Conservation (phyloP, 1,140 invertebrate genomes). For the Heliconius eleuchia region DNA sequence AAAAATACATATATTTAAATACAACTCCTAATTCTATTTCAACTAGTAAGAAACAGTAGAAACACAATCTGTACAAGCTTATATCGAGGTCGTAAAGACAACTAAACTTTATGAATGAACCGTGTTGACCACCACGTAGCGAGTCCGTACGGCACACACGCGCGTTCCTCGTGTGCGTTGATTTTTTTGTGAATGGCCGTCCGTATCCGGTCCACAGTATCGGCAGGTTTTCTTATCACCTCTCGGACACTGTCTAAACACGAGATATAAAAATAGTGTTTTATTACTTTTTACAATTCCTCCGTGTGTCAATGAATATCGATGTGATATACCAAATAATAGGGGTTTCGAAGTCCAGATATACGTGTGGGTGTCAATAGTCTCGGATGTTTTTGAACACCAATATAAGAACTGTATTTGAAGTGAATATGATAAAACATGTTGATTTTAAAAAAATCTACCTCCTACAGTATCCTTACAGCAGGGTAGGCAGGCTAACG, state of each 20-base stretch:
- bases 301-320: conserved; percentile 59
- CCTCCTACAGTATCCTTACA: no score
- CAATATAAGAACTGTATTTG: conserved; percentile 66
- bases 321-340: conserved; percentile 67
- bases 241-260: conserved; percentile 77
- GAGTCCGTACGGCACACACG: conserved; percentile 18
- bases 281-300: conserved; percentile 76
- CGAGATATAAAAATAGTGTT: conserved; percentile 78
- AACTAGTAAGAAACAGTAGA: not conserved
- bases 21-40: not conserved
- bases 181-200: conserved; percentile 79
- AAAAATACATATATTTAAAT: not conserved
- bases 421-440: conserved; percentile 65
- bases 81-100: conserved; percentile 65
- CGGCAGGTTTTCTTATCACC: conserved; percentile 77
- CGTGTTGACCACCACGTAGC: conserved; percentile 43
- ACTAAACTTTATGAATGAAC: conserved; percentile 76
- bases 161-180: conserved; percentile 48
- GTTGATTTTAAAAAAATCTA: not conserved
- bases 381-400: conserved; percentile 47
- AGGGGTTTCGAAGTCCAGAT: conserved; percentile 54
- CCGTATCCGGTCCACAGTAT: conserved; percentile 76
- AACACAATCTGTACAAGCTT: conserved; percentile 11
- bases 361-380: conserved; percentile 72
- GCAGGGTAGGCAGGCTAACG: no score